Percentiles rank a stretch among this genome's conserved stretches.
phyloP scores from a whole-genome alignment of 2,888 invertebrate species.

The Eretmocerus hayati region DNA sequence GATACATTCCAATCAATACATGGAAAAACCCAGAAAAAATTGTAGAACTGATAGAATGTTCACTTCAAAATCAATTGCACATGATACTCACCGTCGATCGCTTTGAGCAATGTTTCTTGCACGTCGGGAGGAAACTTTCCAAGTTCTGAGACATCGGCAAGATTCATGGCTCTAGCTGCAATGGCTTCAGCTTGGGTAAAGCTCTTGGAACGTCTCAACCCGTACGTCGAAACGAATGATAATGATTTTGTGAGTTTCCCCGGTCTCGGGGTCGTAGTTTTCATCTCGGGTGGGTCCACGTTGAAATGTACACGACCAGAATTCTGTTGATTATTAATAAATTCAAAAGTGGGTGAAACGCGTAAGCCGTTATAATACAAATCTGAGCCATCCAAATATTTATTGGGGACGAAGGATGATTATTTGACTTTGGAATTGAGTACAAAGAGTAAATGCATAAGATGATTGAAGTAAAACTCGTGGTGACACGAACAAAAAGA shows the following conservation, averaged over 20 bases:
- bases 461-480: too few species aligned
- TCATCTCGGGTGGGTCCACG: slow-evolving; percentile 30
- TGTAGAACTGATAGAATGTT: not conserved
- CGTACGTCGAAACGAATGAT: slow-evolving; percentile 42
- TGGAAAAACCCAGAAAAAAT: not conserved
- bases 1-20: not conserved
- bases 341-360: too few species aligned
- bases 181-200: slow-evolving; percentile 69
- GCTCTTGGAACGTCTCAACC: slow-evolving; percentile 77
- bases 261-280: slow-evolving; percentile 29
- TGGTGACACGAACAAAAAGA: too few species aligned
- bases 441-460: too few species aligned
- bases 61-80: not conserved
- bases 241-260: slow-evolving; percentile 42
- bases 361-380: too few species aligned
- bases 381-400: too few species aligned
- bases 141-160: slow-evolving; percentile 62
- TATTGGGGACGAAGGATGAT: too few species aligned
- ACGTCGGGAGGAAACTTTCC: slow-evolving; percentile 69
- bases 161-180: slow-evolving; percentile 52
- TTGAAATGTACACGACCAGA: slow-evolving; percentile 39
- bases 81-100: slow-evolving; percentile 56
- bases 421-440: too few species aligned
- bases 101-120: slow-evolving; percentile 66
- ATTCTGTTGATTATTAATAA: too few species aligned